Conservation (phyloP, 1,140 invertebrate genomes). For the Pectinophora gossypiella region DNA sequence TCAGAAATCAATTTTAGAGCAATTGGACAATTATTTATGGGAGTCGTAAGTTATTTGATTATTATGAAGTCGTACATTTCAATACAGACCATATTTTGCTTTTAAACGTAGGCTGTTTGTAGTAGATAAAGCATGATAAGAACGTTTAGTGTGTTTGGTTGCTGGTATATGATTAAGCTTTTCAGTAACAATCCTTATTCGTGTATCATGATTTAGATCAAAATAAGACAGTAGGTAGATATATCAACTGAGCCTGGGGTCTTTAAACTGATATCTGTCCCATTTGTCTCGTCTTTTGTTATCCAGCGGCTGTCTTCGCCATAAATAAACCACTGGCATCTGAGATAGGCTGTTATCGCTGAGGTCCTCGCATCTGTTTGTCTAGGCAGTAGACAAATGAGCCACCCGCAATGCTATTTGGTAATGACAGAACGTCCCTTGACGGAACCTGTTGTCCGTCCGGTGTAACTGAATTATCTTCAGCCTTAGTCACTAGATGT, state of each 20-base stretch:
- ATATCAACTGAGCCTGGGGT: not conserved
- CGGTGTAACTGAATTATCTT: too few relatives aligned
- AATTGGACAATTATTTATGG: not conserved
- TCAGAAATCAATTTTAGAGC: not conserved
- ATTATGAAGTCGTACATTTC: not conserved
- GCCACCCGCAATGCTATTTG: conserved; percentile 55
- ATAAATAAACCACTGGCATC: conserved; percentile 69
- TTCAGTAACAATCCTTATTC: too few relatives aligned
- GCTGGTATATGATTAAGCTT: too few relatives aligned
- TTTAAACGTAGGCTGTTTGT: too few relatives aligned
- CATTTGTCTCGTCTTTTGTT: conserved; percentile 71
- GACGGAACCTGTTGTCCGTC: too few relatives aligned
- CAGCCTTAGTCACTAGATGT: too few relatives aligned
- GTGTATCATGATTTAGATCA: too few relatives aligned
- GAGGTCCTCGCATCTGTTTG: conserved; percentile 58
- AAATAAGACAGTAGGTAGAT: too few relatives aligned
- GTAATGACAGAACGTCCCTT: too few relatives aligned
- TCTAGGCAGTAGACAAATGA: conserved; percentile 56
- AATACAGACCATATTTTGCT: not conserved
- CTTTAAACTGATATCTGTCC: conserved; percentile 36
- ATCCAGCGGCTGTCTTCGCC: conserved; percentile 39
- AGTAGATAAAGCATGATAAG: too few relatives aligned
- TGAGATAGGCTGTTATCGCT: conserved; percentile 63
- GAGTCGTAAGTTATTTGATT: not conserved
- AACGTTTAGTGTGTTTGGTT: too few relatives aligned